Percentiles rank a stretch among this genome's conserved stretches.
Conservation (phyloP, 2,797 vertebrate species). For the Trichosurus vulpecula region DNA sequence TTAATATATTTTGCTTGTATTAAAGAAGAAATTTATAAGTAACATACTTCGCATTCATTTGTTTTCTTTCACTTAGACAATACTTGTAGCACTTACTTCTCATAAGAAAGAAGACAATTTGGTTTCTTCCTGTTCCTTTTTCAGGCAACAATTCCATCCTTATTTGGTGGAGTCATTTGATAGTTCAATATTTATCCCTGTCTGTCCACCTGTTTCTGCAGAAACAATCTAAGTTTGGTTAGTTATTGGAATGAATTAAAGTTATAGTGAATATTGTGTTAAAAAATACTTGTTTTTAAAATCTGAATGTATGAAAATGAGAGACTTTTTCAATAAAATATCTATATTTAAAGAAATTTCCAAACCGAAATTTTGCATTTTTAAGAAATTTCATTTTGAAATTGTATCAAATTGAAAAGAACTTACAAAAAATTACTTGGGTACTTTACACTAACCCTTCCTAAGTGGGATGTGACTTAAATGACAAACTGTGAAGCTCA, state of each 20-base stretch:
- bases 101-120: background rate
- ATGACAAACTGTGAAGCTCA: background rate
- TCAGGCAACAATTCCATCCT: background rate
- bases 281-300: background rate
- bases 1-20: background rate
- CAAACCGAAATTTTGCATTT: background rate
- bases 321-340: background rate
- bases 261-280: background rate
- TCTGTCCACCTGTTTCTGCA: background rate
- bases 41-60: background rate
- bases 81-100: too few relatives aligned
- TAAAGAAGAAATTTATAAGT: background rate
- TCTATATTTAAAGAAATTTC: background rate
- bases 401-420: background rate
- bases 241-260: background rate
- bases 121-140: background rate
- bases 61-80: too few relatives aligned
- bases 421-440: background rate
- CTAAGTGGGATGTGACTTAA: background rate
- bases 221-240: background rate
- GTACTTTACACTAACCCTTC: background rate
- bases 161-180: background rate
- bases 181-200: background rate
- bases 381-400: background rate
- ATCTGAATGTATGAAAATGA: background rate